phyloP scores from a whole-genome alignment of 1,140 invertebrate species.

The Monomorium pharaonis region DNA sequence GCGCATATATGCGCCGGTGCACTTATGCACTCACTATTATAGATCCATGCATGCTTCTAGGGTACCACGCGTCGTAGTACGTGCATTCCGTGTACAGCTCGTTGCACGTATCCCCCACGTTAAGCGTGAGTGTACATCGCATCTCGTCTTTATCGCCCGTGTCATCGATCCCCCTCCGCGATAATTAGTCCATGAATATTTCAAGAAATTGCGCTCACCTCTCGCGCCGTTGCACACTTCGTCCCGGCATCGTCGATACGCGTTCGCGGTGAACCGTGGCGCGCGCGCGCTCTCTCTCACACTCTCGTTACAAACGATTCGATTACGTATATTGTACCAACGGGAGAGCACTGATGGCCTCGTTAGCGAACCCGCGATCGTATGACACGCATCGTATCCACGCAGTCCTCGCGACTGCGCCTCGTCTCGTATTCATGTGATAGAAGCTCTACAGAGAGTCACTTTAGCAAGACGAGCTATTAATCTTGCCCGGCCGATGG shows the following conservation, averaged over 20 bases:
- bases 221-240: not conserved
- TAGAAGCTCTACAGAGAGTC: not conserved
- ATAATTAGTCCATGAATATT: slow-evolving; percentile 54
- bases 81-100: slow-evolving; percentile 4
- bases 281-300: not conserved
- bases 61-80: not conserved
- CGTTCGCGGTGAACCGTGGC: slow-evolving; percentile 2
- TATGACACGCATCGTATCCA: slow-evolving; percentile 24
- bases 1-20: slow-evolving; percentile 21
- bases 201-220: slow-evolving; percentile 38
- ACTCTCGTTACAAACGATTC: slow-evolving; percentile 26
- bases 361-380: slow-evolving; percentile 36
- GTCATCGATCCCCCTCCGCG: slow-evolving; percentile 31
- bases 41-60: slow-evolving; percentile 35
- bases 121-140: not conserved
- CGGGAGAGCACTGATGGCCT: slow-evolving; percentile 34
- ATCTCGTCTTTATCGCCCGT: slow-evolving; percentile 46
- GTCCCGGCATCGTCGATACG: slow-evolving; percentile 29
- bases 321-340: slow-evolving; percentile 29
- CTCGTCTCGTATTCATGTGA: not conserved
- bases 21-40: slow-evolving; percentile 30
- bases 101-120: not conserved
- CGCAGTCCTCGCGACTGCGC: not conserved
- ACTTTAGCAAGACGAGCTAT: not conserved
- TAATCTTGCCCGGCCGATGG: not conserved